These are phyloP conservation scores for Pogoniulus pusillus DNA, from an alignment of 2,797 vertebrate genomes.

Conservation along the genomic window DNA sequence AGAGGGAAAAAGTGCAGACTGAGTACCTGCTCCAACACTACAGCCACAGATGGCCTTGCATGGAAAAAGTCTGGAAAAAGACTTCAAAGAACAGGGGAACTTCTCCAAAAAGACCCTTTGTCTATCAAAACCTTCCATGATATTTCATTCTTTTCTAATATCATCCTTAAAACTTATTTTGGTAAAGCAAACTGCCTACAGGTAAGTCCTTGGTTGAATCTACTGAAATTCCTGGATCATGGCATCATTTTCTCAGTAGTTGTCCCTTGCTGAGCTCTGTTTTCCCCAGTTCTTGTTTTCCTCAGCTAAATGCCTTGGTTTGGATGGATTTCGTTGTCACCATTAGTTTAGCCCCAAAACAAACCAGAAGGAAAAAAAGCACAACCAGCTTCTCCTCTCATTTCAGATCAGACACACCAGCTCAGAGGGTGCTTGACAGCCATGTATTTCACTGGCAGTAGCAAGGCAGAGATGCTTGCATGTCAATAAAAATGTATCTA, in stretches of 20 bases:
- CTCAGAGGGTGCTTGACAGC: no score
- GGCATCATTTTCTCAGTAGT: neutral
- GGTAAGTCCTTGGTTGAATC: neutral
- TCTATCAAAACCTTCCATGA: neutral
- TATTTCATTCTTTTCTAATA: neutral
- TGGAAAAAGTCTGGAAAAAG: neutral
- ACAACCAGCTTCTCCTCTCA: neutral
- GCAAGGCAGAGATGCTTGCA: neutral
- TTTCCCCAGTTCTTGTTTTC: neutral
- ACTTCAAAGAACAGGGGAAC: neutral
- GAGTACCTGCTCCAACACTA: neutral
- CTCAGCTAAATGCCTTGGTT: neutral
- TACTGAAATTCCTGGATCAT: neutral
- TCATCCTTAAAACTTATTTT: neutral
- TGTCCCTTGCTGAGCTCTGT: neutral
- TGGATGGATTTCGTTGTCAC: neutral
- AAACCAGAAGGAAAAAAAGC: neutral
- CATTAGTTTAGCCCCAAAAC: neutral
- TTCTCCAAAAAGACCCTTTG: neutral
- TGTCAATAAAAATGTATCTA: neutral
- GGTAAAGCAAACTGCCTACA: neutral
- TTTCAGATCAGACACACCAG: neutral
- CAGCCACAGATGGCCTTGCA: neutral
- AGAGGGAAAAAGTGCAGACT: fast-evolving
- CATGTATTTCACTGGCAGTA: neutral